Evolutionary conservation across 2,113 vertebrate genomes (phyloP), one percentile per base, ranked within the genome.

Genomic region (Pelvicachromis taeniatus): DNA sequence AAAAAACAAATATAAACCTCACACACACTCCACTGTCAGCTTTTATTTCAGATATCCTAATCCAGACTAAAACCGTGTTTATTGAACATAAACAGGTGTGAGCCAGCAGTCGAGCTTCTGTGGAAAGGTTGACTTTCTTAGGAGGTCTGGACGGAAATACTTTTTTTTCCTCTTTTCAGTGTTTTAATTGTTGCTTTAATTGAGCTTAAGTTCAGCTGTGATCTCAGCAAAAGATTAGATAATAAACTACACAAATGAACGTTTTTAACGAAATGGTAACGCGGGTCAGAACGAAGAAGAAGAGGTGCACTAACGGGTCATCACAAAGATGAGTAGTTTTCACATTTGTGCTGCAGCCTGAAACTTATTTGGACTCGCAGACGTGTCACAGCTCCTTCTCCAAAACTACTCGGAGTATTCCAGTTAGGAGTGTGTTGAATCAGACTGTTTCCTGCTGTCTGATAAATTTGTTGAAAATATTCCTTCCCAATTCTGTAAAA

Each of bases 401-500:
- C 23, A 48, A 48, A 73, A 1, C 23, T 29, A 17, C 16, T 50
- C 48, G 1, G 7, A 19, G 26, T 70, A 29, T 70, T 48, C 9
- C 9, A 29, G 21, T 45, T 48, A 26, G 21, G 65, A 70, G 63
- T 70, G 38, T 6, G 63, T 17, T 73, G 14, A 48, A 73, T 73
- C 40, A 48, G 65, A 50, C 68, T 19, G 16, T 73, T 26, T 48
- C 6, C 42, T 73, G 68, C 68, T 5, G 2, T 73, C 14, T 26
- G 40, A 17, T 73, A 48, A 29, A 31, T 0, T 11, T 75, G 23
- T 29, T 17, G 4, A 50, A 75, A 75, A 48, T 29, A 73, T 48
- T 29, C 9, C 42, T 29, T 50, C 68, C 2, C 0, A 0, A 73
- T 48, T 48, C 0, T 73, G 23, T 17, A 0, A 0, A 45, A 73